Percentiles rank a stretch among this genome's conserved stretches.
phyloP scores from a whole-genome alignment of 2,113 vertebrate genomes.

The Eubucco bourcierii region DNA sequence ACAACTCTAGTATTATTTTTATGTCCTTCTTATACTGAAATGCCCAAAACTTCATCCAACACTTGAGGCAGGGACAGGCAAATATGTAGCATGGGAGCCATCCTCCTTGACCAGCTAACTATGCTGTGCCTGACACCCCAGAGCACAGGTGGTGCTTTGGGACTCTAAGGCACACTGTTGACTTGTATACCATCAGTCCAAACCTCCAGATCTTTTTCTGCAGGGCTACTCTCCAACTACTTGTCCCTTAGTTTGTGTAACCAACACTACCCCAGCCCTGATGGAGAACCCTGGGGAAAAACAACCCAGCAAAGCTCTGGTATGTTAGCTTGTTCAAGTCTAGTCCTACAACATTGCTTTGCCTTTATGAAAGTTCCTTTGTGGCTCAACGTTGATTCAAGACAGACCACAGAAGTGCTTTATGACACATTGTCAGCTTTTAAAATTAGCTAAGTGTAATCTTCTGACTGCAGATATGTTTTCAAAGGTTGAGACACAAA shows the following conservation, averaged over 20 bases:
- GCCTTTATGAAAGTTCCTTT: not conserved
- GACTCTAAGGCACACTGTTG: not conserved
- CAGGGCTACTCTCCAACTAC: not conserved
- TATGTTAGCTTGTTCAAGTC: not conserved
- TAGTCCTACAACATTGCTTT: not conserved
- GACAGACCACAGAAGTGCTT: not conserved
- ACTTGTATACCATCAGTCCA: not conserved
- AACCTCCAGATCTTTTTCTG: not conserved
- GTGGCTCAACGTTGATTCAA: not conserved
- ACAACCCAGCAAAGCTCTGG: not conserved
- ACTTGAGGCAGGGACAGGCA: not conserved
- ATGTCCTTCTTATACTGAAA: not conserved
- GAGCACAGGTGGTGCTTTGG: not conserved
- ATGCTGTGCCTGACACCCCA: not conserved
- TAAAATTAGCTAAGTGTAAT: not conserved
- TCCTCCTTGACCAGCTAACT: fast-evolving
- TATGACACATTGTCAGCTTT: not conserved
- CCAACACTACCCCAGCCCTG: not conserved
- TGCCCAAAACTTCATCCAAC: not conserved
- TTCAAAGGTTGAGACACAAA: not conserved
- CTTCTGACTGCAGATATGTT: not conserved
- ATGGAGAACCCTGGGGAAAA: not conserved
- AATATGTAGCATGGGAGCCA: not conserved
- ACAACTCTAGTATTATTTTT: not conserved
- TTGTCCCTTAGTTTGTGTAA: not conserved